Base-by-base conservation (phyloP, 2,888 invertebrate genomes). In the Caenorhabditis uteleia region DNA sequence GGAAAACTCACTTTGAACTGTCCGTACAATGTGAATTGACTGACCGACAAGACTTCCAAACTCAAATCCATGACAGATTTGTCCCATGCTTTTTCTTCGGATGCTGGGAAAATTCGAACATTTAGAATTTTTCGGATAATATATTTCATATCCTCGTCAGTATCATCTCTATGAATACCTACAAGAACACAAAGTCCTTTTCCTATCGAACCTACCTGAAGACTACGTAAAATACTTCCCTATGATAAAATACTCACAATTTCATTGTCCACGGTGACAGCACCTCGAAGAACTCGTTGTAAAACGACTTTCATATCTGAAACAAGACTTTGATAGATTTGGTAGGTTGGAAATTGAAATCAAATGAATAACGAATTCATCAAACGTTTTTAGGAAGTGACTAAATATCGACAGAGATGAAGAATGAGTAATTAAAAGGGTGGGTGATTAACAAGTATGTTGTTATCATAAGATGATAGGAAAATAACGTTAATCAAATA, bases 171-270 rank as follows among this genome's bases (percentile, higher is more conserved):
- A 49, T 89, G 89, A 67, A 94, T 91, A 12, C 94, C 93, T 69
- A 94, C 87, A 44, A 94, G 87, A n/a, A 93, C 89, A 84, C 92
- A 92, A 3, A 93, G 83, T 0, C 94, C 94, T 84, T 88, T 88
- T 16, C 89, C 90, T 80, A 94, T 92, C 59, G 88, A 89, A 82
- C 90, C 90, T 25, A 93, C 72, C 79, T 80, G 48, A 56, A 68
- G 42, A 49, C 16, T 23, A 40, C 27, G 21, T 16, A 33, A 31
- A 27, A 46, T 87, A n/a, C 90, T 77, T 84, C 38, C 4, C 8
- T 29, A 31, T 10, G 70, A 69, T 39, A 38, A 50, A 34, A 23
- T 44, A 61, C 76, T 68, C 42, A 79, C 79, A 21, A 77, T 47
- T 58, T 78, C 72, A 33, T 59, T 68, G 6, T 66, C 74, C 23